Evolutionary conservation across 1,140 invertebrate species (phyloP), one percentile per base, ranked within the genome.

Genomic region (Eulimnadia texana): DNA sequence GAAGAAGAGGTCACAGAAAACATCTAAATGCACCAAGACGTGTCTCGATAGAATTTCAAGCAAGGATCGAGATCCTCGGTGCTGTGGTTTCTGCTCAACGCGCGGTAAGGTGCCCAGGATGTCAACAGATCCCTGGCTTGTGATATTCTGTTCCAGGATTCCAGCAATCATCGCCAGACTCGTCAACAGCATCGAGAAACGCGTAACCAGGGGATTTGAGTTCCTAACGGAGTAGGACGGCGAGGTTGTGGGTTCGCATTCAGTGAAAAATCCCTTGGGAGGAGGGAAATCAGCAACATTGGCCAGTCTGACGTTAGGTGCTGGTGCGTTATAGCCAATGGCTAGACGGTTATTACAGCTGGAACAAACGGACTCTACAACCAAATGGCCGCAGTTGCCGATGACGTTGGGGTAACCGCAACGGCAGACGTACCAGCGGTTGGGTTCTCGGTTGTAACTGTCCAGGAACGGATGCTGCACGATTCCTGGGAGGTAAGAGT

Each of bases 341-440:
- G 24, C 33, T 3, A 57, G 11, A 1, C 27, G 20, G 0, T 22
- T 27, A 19, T 33, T 27, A 33, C 55, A 57, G 33, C 33, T 42
- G 13, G 19, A 10, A n/a, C 55, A 57, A n/a, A 33, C 29, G 55
- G 55, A 57, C 22, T 57, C 55, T 19, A 27, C 27, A 9, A 33
- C 33, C n/a, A 33, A 27, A 29, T 57, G 55, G 25, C 55, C 55
- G 33, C 55, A 57, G 9, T 57, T 57, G n/a, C 55, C 55, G 55
- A 57, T 27, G 22, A 27, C 27, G 13, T 57, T 57, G 0, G 33
- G 16, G 10, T 27, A 29, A 19, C 55, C 55, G 29, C 55, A 57
- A 27, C 10, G 16, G 10, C 55, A 57, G 22, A 57, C 28, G n/a
- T 29, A 57, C 55, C 55, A 57, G 11, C 55, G 55, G 10, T 3